Conservation (phyloP, 2,888 invertebrate genomes). For the Anaspis maculata region DNA sequence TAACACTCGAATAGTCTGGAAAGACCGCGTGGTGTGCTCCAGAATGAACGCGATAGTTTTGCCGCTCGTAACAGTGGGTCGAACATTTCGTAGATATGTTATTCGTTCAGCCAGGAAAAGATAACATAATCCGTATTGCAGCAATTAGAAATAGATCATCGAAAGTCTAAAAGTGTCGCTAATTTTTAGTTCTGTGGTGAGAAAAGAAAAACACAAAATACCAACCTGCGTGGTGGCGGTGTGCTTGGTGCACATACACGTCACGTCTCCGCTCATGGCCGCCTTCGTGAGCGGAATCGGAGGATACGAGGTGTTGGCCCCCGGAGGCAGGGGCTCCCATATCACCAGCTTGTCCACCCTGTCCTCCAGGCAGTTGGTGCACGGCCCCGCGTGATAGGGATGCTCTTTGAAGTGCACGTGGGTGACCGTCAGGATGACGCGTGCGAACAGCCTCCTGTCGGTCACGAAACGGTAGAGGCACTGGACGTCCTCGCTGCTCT, state of each 20-base stretch:
- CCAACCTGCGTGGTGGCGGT: constrained; percentile 49
- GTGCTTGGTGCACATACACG: constrained; percentile 62
- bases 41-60: too few relatives aligned
- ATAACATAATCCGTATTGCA: too few relatives aligned
- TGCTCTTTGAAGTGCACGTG: constrained; percentile 79
- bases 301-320: constrained; percentile 36
- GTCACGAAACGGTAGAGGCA: constrained; percentile 80
- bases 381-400: constrained; percentile 69
- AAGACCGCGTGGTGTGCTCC: too few relatives aligned
- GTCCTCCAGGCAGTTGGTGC: constrained; percentile 80
- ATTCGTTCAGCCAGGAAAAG: too few relatives aligned
- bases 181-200: too few relatives aligned
- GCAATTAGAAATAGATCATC: too few relatives aligned
- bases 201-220: too few relatives aligned
- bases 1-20: too few relatives aligned
- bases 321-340: constrained; percentile 58
- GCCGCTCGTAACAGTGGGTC: too few relatives aligned
- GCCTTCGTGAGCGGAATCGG: constrained; percentile 48
- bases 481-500: constrained; percentile 64
- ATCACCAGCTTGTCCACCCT: constrained; percentile 75
- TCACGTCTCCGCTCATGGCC: constrained; percentile 59
- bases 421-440: constrained; percentile 69
- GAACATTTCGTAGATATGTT: too few relatives aligned
- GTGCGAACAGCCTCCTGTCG: constrained; percentile 70
- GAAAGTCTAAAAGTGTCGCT: too few relatives aligned